Percentiles rank a stretch among this genome's conserved stretches.
phyloP scores from a whole-genome alignment of 2,888 invertebrate genomes.

The Drymonia ruficornis region DNA sequence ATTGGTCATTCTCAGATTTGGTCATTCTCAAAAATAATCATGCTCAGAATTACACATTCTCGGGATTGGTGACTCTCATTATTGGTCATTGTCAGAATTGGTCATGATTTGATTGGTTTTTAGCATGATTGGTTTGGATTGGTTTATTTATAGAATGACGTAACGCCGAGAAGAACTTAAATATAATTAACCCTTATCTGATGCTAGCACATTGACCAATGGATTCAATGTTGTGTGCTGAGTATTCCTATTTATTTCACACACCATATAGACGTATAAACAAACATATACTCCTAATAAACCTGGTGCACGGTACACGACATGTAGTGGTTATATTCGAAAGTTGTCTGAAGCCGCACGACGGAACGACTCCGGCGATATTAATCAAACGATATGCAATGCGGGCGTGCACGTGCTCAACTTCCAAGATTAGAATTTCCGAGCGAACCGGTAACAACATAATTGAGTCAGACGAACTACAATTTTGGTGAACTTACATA shows the following conservation, averaged over 20 bases:
- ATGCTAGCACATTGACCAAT: too few relatives aligned
- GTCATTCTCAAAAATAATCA: too few relatives aligned
- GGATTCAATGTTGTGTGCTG: too few relatives aligned
- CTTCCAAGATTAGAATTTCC: constrained; percentile 67
- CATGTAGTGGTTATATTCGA: constrained; percentile 49
- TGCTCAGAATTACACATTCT: too few relatives aligned
- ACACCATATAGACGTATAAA: neutral
- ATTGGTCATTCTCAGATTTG: too few relatives aligned
- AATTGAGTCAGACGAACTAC: constrained; percentile 69
- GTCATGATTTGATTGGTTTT: too few relatives aligned
- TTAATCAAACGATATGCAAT: constrained; percentile 77
- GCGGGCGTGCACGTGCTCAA: constrained; percentile 53
- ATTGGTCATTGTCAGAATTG: too few relatives aligned
- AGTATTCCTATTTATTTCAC: neutral
- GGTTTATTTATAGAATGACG: too few relatives aligned
- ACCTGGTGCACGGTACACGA: constrained; percentile 25
- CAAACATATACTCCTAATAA: constrained; percentile 7
- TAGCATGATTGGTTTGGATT: too few relatives aligned
- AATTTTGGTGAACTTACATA: constrained; percentile 33
- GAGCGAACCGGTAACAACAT: constrained; percentile 60
- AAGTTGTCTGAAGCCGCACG: constrained; percentile 69
- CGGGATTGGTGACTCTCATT: too few relatives aligned
- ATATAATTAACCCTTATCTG: too few relatives aligned
- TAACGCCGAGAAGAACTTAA: too few relatives aligned
- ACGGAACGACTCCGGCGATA: constrained; percentile 57